Conservation (phyloP, 2,797 vertebrate species). For the Linurgus olivaceus region DNA sequence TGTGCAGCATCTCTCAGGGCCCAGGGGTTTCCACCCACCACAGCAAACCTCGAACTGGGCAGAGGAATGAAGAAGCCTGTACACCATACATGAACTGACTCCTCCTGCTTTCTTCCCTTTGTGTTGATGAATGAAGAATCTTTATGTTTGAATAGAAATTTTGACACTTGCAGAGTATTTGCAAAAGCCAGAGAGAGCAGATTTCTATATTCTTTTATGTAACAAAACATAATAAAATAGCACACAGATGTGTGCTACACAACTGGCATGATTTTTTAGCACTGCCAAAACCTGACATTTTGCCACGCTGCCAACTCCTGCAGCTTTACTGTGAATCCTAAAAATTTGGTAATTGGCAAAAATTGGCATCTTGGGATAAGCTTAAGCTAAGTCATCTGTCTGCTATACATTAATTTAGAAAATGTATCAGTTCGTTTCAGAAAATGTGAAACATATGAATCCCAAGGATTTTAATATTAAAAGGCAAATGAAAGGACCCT, state of each 20-base stretch:
- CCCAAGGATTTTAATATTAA: not conserved
- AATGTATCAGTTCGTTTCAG: not conserved
- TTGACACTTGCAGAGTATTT: not conserved
- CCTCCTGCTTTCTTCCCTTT: not conserved
- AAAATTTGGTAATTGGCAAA: not conserved
- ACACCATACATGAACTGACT: fast-evolving
- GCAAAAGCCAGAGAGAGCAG: not conserved
- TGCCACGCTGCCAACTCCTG: not conserved
- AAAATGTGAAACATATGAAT: not conserved
- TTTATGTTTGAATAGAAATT: not conserved
- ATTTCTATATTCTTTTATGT: not conserved
- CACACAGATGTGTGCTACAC: not conserved
- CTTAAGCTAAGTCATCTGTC: not conserved
- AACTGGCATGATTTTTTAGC: not conserved
- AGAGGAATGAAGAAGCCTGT: not conserved
- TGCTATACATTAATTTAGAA: not conserved
- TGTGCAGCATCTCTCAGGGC: not conserved
- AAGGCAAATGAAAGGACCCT: not conserved
- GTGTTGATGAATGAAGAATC: not conserved
- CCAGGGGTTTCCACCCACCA: not conserved
- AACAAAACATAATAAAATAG: not conserved
- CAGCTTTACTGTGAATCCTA: not conserved
- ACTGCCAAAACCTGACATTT: not conserved
- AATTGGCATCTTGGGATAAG: not conserved
- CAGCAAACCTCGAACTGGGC: not conserved